phyloP scores from a whole-genome alignment of 2,797 vertebrate genomes.

The Alosa sapidissima region DNA sequence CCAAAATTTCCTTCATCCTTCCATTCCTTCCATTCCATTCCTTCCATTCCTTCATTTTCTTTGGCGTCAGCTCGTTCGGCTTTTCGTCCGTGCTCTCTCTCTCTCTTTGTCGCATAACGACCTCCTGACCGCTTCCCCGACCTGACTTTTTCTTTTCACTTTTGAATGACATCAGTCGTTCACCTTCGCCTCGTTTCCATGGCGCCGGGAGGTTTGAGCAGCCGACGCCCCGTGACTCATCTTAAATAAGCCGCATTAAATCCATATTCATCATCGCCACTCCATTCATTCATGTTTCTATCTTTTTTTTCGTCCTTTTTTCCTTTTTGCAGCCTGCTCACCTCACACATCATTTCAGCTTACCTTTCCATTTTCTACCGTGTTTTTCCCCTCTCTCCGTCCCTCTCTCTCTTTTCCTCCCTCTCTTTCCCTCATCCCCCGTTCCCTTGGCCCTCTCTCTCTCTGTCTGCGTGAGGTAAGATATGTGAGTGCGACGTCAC shows the following conservation, averaged over 20 bases:
- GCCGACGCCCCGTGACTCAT: conserved; percentile 21
- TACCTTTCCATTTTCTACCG: not conserved
- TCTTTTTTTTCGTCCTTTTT: not conserved
- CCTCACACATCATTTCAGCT: not conserved
- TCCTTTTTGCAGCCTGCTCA: not conserved
- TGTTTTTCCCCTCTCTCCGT: not conserved
- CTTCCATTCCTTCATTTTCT: not conserved
- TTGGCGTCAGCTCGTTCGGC: not conserved
- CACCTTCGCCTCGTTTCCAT: not conserved
- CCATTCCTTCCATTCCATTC: not conserved
- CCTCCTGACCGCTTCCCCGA: not conserved
- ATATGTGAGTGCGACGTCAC: conserved; percentile 7
- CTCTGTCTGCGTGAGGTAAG: not conserved
- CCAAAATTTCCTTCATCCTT: not conserved
- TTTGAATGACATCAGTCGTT: not conserved
- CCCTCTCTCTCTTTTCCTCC: not conserved
- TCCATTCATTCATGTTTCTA: not conserved
- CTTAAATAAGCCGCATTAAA: conserved; percentile 27
- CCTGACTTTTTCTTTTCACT: not conserved
- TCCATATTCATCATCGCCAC: not conserved
- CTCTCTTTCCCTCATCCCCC: not conserved
- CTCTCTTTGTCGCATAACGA: not conserved
- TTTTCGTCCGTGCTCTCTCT: not conserved
- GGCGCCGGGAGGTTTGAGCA: not conserved
- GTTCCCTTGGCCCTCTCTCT: not conserved